phyloP scores from a whole-genome alignment of 2,113 vertebrate genomes.

The Alces alces region DNA sequence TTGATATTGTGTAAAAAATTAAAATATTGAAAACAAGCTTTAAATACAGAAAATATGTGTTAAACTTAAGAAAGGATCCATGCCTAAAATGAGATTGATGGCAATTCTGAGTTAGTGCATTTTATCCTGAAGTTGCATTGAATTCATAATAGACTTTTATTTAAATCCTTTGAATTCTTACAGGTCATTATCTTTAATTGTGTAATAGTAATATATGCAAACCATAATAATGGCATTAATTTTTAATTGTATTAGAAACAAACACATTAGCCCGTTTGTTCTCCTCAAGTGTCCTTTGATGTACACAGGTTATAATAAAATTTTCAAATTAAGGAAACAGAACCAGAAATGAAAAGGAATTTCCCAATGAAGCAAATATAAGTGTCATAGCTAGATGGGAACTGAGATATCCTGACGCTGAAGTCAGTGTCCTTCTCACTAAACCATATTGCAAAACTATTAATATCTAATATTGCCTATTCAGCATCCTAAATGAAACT shows the following conservation, averaged over 20 bases:
- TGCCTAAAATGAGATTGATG: neutral
- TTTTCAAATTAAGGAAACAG: neutral
- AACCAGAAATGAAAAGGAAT: neutral
- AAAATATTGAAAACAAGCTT: slow-evolving; percentile 43
- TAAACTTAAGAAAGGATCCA: neutral
- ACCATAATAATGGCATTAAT: neutral
- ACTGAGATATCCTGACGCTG: neutral
- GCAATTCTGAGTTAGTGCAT: neutral
- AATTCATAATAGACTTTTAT: neutral
- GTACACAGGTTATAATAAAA: neutral
- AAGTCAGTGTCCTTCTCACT: neutral
- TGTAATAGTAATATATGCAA: neutral
- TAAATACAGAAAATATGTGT: slow-evolving; percentile 45
- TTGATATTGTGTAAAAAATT: slow-evolving; percentile 37
- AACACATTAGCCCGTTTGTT: neutral
- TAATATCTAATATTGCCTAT: neutral
- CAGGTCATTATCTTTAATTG: neutral
- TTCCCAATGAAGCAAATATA: neutral
- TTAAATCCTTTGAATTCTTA: neutral
- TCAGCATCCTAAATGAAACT: neutral
- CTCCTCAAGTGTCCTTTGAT: neutral
- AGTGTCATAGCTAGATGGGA: neutral
- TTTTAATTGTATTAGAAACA: neutral
- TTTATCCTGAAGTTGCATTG: neutral
- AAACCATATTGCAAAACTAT: neutral